Conservation (phyloP, 1,140 invertebrate species). For the Heliconius eleuchia region DNA sequence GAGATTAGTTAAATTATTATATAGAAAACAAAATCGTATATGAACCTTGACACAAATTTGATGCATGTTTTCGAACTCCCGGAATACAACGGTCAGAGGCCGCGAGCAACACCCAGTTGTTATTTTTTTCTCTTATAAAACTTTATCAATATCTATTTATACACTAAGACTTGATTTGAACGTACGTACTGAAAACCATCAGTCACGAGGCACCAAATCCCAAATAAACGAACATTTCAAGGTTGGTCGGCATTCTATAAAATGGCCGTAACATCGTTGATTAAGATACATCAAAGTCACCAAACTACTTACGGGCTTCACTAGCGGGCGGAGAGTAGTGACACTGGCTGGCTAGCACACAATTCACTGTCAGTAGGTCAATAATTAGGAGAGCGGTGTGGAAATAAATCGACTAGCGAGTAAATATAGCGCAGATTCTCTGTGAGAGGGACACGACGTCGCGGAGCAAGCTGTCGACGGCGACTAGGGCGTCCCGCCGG, state of each 20-base stretch:
- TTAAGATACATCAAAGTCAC: conserved; percentile 52
- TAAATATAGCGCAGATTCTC: conserved; percentile 65
- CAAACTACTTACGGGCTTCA: conserved; percentile 46
- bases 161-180: conserved; percentile 44
- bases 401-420: conserved; percentile 57
- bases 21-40: conserved; percentile 49
- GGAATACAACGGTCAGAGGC: conserved; percentile 50
- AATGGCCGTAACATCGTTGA: conserved; percentile 68
- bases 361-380: conserved; percentile 69
- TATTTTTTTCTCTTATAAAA: conserved; percentile 18
- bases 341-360: conserved; percentile 52
- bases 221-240: conserved; percentile 70
- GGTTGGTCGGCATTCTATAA: conserved; percentile 64
- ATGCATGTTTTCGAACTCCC: conserved; percentile 50
- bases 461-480: conserved; percentile 53
- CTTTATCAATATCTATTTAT: conserved; percentile 46
- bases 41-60: conserved; percentile 61
- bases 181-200: conserved; percentile 40
- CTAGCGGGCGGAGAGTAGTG: conserved; percentile 35
- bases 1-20: conserved; percentile 35
- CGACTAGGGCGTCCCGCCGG: conserved; percentile 68
- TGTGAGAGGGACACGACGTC: conserved; percentile 51
- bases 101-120: conserved; percentile 28
- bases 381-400: conserved; percentile 47
- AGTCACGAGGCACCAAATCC: conserved; percentile 58